A percentile compares a stretch with the other conserved stretches of the same genome.
phyloP scores from a whole-genome alignment of 2,797 vertebrate genomes.

The Mallotus villosus region DNA sequence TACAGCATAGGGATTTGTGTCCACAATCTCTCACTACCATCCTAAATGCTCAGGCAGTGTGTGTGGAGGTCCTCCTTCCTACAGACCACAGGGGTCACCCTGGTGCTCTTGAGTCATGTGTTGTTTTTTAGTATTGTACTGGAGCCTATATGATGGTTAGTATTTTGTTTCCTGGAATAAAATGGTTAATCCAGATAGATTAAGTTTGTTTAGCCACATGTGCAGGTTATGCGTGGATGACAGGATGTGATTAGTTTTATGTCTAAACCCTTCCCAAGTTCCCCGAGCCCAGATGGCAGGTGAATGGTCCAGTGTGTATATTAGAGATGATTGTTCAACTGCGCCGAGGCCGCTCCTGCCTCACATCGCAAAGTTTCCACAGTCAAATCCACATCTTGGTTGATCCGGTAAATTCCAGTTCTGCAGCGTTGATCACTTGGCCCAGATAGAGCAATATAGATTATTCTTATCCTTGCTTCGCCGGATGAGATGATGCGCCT shows the following conservation, averaged over 20 bases:
- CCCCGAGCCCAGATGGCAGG: constrained; percentile 30
- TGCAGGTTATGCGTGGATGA: not conserved
- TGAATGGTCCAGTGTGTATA: constrained; percentile 30
- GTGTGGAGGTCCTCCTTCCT: too few species aligned
- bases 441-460: constrained; percentile 70
- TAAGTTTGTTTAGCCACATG: not conserved
- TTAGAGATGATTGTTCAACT: constrained; percentile 31
- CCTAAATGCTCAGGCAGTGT: not conserved
- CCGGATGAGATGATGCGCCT: constrained; percentile 42
- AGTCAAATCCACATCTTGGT: constrained; percentile 47
- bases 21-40: not conserved
- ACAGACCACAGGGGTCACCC: too few species aligned
- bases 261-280: not conserved
- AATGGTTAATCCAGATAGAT: constrained; percentile 6
- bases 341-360: constrained; percentile 28
- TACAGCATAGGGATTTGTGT: not conserved
- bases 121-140: not conserved
- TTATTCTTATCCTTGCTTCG: constrained; percentile 59
- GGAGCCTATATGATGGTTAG: not conserved
- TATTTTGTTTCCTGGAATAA: not conserved
- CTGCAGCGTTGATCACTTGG: constrained; percentile 65
- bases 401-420: constrained; percentile 51
- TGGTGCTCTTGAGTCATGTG: too few species aligned
- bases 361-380: constrained; percentile 27
- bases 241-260: not conserved